Base-by-base conservation (phyloP, 2,888 invertebrate species). In the Reticulitermes lucifugus region DNA sequence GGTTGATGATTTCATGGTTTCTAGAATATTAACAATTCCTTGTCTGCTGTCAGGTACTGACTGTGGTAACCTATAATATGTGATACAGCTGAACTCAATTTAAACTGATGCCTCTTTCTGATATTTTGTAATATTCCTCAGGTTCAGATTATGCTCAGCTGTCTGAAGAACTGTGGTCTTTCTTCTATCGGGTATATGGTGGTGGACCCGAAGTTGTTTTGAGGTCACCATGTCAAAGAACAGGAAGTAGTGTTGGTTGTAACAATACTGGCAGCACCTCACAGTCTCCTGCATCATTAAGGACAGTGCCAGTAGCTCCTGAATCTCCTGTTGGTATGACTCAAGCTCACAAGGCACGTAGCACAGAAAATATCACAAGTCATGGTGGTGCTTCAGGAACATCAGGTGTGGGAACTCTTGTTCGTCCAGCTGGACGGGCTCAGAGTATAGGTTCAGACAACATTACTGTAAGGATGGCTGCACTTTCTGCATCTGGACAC, bases 151-250 rank as follows among this genome's bases (percentile, higher is more conserved):
- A 96, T 90, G 95, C 95, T 0, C 96, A 97, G 89, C 93, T 98
- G 77, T 96, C 96, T 88, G 95, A 96, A 88, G 95, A 96, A 73
- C 93, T 97, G 85, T 98, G 98, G 98, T 93, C 94, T 87, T 98
- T 97, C 91, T 95, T 98, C 90, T 93, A 94, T 83, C 93, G 93
- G 86, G 96, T 96, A 83, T 98, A 98, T 90, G 96, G 97, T 18
- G 98, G 98, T 0, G 98, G 98, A 0, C 98, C 98, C 0, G 97
- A 96, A 89, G 93, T 97, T 73, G 90, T 92, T 87, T 88, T 93
- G 29, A 83, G 88, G 43, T 84, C 88, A 73, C 79, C 86, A 25
- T 83, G 80, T 41, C 83, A 85, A n/a, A 75, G 86, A n/a, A 59
- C 71, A 21, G 25, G 35, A 21, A 46, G n/a, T 22, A 22, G 14